These are phyloP conservation scores for Scytalopus superciliaris DNA, from an alignment of 2,113 vertebrate genomes.

Conservation along the genomic window DNA sequence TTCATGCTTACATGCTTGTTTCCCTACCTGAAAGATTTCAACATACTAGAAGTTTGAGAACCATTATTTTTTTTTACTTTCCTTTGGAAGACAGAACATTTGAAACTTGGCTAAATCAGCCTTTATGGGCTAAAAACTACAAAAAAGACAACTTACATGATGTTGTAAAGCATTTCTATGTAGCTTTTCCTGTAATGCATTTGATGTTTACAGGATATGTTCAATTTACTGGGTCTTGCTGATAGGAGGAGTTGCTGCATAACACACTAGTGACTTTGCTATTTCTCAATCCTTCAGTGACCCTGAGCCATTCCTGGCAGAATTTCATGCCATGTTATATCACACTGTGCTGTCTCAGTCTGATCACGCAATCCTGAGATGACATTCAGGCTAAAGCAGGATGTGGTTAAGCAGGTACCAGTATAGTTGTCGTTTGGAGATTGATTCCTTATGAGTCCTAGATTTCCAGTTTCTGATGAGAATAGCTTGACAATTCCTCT, in stretches of 20 bases:
- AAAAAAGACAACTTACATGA: background rate
- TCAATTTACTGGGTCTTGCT: background rate
- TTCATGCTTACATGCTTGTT: background rate
- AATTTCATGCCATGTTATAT: background rate
- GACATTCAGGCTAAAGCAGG: background rate
- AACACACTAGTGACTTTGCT: constrained; percentile 5
- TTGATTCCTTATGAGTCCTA: background rate
- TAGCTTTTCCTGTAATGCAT: background rate
- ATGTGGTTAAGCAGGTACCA: background rate
- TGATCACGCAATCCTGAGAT: background rate
- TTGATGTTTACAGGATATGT: background rate
- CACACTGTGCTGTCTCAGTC: background rate
- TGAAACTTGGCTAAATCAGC: background rate
- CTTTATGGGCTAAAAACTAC: background rate
- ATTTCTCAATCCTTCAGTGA: constrained; percentile 9
- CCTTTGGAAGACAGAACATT: background rate
- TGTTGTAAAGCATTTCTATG: background rate
- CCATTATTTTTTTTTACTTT: background rate
- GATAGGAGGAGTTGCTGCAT: constrained; percentile 21
- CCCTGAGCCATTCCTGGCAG: constrained; percentile 27
- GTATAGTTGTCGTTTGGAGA: background rate
- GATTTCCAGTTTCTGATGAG: background rate
- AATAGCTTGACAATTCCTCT: background rate
- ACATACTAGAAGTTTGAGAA: background rate
- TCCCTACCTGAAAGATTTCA: background rate